Percentiles rank a stretch among this genome's conserved stretches.
Evolutionary conservation across 2,797 vertebrate genomes (phyloP).

Genomic region (Phaenicophaeus curvirostris): DNA sequence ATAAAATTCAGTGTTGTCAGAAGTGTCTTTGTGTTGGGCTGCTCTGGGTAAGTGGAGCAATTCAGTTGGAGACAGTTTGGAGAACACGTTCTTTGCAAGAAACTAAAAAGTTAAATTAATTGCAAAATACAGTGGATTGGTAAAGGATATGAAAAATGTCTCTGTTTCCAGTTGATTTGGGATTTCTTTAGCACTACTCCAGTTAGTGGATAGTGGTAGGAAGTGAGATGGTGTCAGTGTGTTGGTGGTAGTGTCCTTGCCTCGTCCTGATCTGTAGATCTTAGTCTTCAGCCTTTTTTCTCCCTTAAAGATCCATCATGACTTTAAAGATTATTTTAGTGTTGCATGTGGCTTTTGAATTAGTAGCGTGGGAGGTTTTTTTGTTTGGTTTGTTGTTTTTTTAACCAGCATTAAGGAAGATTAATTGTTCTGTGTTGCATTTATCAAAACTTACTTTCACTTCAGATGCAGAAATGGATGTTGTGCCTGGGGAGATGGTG

Average conservation of each 20-base stretch:
- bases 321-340: neutral
- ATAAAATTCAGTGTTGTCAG: neutral
- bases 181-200: neutral
- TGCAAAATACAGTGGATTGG: neutral
- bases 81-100: neutral
- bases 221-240: neutral
- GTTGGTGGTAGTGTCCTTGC: neutral
- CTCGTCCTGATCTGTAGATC: neutral
- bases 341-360: neutral
- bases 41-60: neutral
- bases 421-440: neutral
- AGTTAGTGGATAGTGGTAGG: neutral
- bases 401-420: neutral
- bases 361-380: neutral
- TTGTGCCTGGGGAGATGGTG: neutral
- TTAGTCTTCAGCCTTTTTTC: neutral
- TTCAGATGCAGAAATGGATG: neutral
- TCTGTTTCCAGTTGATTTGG: neutral
- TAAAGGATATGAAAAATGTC: neutral
- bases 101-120: neutral
- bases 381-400: neutral
- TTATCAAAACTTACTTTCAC: neutral
- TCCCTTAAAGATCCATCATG: neutral
- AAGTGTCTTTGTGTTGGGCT: neutral
- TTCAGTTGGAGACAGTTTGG: neutral